Base-by-base conservation (phyloP, 2,797 vertebrate genomes). In the Rhinichthys osculus region DNA sequence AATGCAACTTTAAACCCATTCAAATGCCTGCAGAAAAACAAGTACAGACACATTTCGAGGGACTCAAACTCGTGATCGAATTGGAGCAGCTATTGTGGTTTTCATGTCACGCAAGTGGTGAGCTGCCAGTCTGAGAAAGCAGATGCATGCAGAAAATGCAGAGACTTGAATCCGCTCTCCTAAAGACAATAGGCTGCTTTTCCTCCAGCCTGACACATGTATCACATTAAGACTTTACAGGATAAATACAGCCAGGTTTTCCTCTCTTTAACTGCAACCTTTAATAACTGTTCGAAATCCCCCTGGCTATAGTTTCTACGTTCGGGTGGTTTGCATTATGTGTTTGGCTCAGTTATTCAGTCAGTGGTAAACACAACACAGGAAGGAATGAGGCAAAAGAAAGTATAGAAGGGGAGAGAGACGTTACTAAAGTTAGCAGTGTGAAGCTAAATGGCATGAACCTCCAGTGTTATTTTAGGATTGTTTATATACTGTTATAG, bases 101-200 rank as follows among this genome's bases (percentile, higher is more conserved):
- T 85, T 72, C 14, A 2, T 64, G 57, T 73, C 78, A 74, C 42
- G 54, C 69, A 74, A 52, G 78, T 81, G 77, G 76, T 79, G 16
- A 79, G 52, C 38, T 78, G 50, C 64, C 57, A 33, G 16, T 30
- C 3, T 42, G 33, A 54, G 16, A 30, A 19, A 40, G 33, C 44
- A 44, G 17, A 47, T 3, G 50, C 27, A 59, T 33, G 17, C 13
- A n/a, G 54, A 67, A 57, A 47, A 17, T 35, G 13, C 23, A 67
- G 30, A 67, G 72, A 78, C 14, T 80, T 23, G 17, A 82, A 47
- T 73, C 11, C 30, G 40, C 17, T 13, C 35, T 62, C 19, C 9
- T 72, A 69, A 70, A 62, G 14, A 62, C 40, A 79, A 72, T 2
- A 62, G 64, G 11, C 50, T 57, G 81, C 23, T 66, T 66, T 64